phyloP scores from a whole-genome alignment of 2,113 vertebrate genomes.

The Embiotoca jacksoni region DNA sequence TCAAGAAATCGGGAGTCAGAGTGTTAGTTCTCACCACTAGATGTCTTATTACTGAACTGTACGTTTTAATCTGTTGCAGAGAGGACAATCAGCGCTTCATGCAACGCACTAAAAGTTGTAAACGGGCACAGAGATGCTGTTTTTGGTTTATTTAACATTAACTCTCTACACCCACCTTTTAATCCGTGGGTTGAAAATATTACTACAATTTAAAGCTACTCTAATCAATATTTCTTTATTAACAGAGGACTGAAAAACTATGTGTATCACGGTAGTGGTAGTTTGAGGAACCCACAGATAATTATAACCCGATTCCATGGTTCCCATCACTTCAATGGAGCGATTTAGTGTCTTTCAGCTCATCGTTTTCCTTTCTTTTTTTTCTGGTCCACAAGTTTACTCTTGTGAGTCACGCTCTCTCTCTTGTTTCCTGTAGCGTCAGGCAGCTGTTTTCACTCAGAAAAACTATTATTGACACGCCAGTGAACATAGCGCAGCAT shows the following conservation, averaged over 20 bases:
- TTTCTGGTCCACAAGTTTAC: background rate
- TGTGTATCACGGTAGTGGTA: background rate
- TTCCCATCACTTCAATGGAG: background rate
- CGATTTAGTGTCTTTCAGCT: too few relatives aligned
- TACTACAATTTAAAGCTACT: too few relatives aligned
- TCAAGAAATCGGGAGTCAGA: background rate
- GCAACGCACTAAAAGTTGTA: background rate
- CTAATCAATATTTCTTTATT: too few relatives aligned
- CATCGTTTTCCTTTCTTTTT: background rate
- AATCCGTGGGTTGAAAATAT: too few relatives aligned
- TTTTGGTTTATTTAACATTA: background rate
- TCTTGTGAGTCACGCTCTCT: background rate
- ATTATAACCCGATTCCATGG: background rate
- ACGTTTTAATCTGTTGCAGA: conserved; percentile 34
- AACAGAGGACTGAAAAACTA: too few relatives aligned
- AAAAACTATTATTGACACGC: background rate
- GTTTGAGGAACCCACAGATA: background rate
- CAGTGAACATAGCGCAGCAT: too few relatives aligned
- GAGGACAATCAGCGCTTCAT: conserved; percentile 5
- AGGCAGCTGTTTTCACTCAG: background rate
- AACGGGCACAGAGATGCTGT: background rate
- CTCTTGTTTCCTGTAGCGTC: background rate
- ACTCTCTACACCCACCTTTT: background rate
- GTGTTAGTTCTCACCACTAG: conserved; percentile 31
- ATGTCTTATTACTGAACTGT: conserved; percentile 29